These are phyloP conservation scores for Lichenostomus cassidix DNA, from an alignment of 2,113 vertebrate genomes.

Conservation along the genomic window DNA sequence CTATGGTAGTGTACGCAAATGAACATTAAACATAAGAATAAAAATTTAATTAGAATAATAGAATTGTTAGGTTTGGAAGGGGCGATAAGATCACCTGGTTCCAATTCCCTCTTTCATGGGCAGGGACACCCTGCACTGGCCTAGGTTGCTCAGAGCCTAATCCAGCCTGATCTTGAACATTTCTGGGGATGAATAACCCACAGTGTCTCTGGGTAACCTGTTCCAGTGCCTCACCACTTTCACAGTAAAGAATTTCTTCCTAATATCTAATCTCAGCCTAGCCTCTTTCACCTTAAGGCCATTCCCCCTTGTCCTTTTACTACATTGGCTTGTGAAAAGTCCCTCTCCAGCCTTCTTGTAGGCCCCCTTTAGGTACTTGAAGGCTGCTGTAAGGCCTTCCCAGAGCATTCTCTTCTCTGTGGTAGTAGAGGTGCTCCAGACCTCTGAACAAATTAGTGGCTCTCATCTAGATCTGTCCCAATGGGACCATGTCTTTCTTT, in stretches of 20 bases:
- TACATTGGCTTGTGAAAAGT: background rate
- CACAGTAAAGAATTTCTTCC: background rate
- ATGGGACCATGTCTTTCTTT: background rate
- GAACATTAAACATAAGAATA: background rate
- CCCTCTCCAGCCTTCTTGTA: background rate
- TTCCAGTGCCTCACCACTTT: background rate
- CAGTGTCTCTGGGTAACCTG: background rate
- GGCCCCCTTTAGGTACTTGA: background rate
- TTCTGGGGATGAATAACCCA: background rate
- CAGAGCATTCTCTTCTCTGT: background rate
- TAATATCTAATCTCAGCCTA: background rate
- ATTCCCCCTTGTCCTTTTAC: background rate
- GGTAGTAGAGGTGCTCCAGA: background rate
- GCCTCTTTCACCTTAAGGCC: background rate
- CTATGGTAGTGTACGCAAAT: background rate
- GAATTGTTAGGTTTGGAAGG: background rate
- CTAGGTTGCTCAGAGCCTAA: background rate
- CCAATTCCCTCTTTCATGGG: background rate
- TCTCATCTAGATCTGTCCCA: background rate
- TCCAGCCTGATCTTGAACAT: background rate
- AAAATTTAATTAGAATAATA: background rate
- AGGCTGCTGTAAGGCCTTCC: background rate
- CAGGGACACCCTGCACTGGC: background rate
- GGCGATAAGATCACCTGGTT: background rate
- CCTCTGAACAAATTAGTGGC: background rate